phyloP scores from a whole-genome alignment of 2,888 invertebrate genomes.

The Odontocerum albicorne region DNA sequence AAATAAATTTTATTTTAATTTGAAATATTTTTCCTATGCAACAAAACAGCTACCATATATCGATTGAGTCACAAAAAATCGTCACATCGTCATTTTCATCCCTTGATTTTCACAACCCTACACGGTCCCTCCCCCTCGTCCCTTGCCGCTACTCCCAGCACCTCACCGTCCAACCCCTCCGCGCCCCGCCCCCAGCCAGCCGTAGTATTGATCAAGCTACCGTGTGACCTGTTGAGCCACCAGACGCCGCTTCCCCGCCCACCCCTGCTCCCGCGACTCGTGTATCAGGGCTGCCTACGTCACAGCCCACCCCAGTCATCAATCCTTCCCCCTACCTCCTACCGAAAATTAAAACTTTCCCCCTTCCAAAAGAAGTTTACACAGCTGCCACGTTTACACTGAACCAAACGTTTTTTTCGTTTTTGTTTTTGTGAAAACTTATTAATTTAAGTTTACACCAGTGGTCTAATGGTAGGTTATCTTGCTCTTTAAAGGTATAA shows the following conservation, averaged over 20 bases:
- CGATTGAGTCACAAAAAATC: background rate
- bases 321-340: background rate
- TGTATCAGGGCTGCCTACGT: constrained; percentile 14
- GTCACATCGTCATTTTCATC: constrained; percentile 4
- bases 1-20: too few relatives aligned
- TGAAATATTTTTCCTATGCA: too few relatives aligned
- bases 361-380: too few relatives aligned
- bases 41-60: too few relatives aligned
- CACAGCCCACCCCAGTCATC: constrained; percentile 3
- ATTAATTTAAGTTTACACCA: too few relatives aligned
- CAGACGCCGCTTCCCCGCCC: constrained; percentile 44
- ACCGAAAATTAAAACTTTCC: constrained; percentile 13
- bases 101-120: too few relatives aligned
- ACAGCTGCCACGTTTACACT: constrained; percentile 2
- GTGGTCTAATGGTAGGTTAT: too few relatives aligned
- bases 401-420: background rate
- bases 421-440: background rate
- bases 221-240: constrained; percentile 55
- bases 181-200: constrained; percentile 44
- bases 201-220: constrained; percentile 39
- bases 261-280: background rate
- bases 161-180: constrained; percentile 46
- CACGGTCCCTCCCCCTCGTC: constrained; percentile 45
- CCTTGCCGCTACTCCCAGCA: constrained; percentile 54
- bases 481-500: too few relatives aligned